Conservation (phyloP, 1,140 invertebrate species). For the Apolygus lucorum region DNA sequence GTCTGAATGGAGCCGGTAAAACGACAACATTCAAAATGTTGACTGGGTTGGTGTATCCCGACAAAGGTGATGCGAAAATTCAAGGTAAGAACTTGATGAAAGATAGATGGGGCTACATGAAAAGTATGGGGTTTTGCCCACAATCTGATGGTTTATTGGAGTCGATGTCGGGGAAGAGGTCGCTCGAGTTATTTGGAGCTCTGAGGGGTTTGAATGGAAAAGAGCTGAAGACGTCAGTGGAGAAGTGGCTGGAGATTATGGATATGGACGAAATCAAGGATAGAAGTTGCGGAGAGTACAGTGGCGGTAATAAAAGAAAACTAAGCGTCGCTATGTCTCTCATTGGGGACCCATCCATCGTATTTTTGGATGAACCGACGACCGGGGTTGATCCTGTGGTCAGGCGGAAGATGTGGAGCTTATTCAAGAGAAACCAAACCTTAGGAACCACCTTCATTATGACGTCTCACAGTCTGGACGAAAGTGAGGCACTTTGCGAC, state of each 20-base stretch:
- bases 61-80: conserved; percentile 31
- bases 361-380: conserved; percentile 81
- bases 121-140: conserved; percentile 64
- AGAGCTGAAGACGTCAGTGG: conserved; percentile 44
- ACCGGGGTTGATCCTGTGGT: conserved; percentile 72
- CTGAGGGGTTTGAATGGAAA: conserved; percentile 57
- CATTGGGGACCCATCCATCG: conserved; percentile 77
- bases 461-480: conserved; percentile 50
- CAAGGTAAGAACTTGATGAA: conserved; percentile 6
- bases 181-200: conserved; percentile 60
- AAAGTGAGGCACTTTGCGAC: conserved; percentile 76
- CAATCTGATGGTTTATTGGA: conserved; percentile 76
- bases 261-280: conserved; percentile 31
- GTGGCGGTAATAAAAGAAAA: conserved; percentile 92
- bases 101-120: background rate
- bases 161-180: conserved; percentile 70
- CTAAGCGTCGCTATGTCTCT: conserved; percentile 88
- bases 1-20: conserved; percentile 78
- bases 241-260: conserved; percentile 47
- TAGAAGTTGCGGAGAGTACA: conserved; percentile 39
- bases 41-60: conserved; percentile 51
- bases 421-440: conserved; percentile 55
- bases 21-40: conserved; percentile 85
- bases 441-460: conserved; percentile 61
- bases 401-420: conserved; percentile 63